A percentile compares a stretch with the other conserved stretches of the same genome.
Evolutionary conservation across 2,113 vertebrate species (phyloP).

Genomic region (Triplophysa tibetana): DNA sequence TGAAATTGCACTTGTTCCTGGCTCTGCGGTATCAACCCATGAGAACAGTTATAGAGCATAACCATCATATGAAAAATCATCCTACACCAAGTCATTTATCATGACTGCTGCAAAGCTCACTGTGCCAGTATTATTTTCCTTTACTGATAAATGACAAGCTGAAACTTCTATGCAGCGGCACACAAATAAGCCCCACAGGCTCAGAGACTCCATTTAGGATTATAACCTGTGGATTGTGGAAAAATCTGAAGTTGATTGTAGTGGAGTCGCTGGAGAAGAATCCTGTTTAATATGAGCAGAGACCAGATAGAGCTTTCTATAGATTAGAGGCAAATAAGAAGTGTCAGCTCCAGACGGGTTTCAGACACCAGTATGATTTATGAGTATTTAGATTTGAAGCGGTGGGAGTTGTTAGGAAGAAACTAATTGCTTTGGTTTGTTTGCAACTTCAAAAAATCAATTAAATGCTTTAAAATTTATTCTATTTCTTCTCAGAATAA

Average conservation of each 20-base stretch:
- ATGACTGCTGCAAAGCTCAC: constrained; percentile 46
- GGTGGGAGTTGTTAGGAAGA: not conserved
- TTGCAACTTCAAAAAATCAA: not conserved
- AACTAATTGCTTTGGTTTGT: not conserved
- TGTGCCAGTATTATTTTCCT: constrained; percentile 61
- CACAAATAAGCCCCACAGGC: constrained; percentile 53
- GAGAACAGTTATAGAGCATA: constrained; percentile 25
- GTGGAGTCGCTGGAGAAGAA: constrained; percentile 53
- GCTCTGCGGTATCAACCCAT: constrained; percentile 3
- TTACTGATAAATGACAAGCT: constrained; percentile 56
- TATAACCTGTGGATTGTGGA: constrained; percentile 36
- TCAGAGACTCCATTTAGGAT: constrained; percentile 45
- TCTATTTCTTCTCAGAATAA: not conserved
- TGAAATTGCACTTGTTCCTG: constrained; percentile 2
- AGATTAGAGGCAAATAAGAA: constrained; percentile 49
- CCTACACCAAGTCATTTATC: constrained; percentile 58
- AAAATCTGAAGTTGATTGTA: constrained; percentile 54
- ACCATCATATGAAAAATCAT: constrained; percentile 44
- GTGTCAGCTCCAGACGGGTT: constrained; percentile 31
- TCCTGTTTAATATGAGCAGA: constrained; percentile 63
- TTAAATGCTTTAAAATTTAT: not conserved
- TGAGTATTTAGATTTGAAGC: not conserved
- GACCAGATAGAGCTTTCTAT: constrained; percentile 46
- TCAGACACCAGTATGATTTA: not conserved
- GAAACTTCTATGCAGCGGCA: constrained; percentile 56